Base-by-base conservation (phyloP, 1,140 invertebrate species). In the Achroia grisella region DNA sequence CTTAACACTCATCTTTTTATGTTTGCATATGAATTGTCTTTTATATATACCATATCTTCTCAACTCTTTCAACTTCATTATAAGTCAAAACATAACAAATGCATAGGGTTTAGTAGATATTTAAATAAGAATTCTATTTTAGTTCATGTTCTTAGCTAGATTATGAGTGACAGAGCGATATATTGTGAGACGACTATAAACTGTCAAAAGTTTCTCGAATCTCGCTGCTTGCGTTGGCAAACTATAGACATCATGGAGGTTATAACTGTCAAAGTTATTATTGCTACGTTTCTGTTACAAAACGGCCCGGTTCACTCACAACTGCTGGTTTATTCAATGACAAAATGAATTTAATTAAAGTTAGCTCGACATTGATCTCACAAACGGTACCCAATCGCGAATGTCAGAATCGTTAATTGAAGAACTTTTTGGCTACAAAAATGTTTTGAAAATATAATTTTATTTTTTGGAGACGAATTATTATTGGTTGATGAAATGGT, bases 251-350 rank as follows among this genome's bases (percentile, higher is more conserved):
- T 52, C 35, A 47, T 48, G 52, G 53, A 68, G 56, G 61, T 65
- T 75, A 65, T 68, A 68, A 71, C 72, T 72, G 69, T 71, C 67
- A 49, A 76, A 76, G 61, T 69, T 72, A 73, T 76, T 71, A 67
- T 68, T 67, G 55, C 55, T 45, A 45, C 45, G 51, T 56, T 58
- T 48, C 49, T 40, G 45, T 57, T 50, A 39, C 52, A 36, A 52
- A 61, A 56, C 14, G 46, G 46, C 42, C 40, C 36, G 14, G 31
- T 37, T 10, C 13, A 48, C 13, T 40, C 30, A 12, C 14, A 34
- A 36, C 36, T 39, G 39, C 44, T 56, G 35, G 33, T 63, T 63
- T 61, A 65, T 57, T 52, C 54, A 57, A 52, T 57, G 44, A 50
- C 49, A 53, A 62, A 56, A 66, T 56, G 45, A 56, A 62, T 59